phyloP scores from a whole-genome alignment of 2,888 invertebrate species.

The Corbicula japonica region DNA sequence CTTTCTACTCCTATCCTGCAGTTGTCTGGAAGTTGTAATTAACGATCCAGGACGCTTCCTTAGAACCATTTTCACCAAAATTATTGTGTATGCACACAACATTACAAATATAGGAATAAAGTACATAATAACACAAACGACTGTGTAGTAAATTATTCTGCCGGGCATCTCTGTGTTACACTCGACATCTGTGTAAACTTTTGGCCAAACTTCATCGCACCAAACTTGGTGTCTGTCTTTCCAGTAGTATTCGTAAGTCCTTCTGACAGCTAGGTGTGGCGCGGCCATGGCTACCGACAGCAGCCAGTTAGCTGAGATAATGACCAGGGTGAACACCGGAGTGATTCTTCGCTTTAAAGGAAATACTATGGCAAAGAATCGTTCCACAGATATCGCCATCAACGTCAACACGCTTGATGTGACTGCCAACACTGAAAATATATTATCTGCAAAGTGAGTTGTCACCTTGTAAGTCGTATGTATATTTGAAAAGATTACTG shows the following conservation, averaged over 20 bases:
- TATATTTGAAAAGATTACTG: too few species aligned
- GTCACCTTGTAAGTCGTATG: too few species aligned
- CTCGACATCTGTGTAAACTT: conserved; percentile 63
- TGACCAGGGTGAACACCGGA: conserved; percentile 43
- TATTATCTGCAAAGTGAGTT: too few species aligned
- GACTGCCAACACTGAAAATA: conserved; percentile 75
- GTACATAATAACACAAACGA: conserved; percentile 80
- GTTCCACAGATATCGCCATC: conserved; percentile 81
- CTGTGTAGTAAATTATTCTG: conserved; percentile 72
- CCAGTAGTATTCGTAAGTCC: conserved; percentile 69
- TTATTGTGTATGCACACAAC: conserved; percentile 77
- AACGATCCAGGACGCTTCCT: conserved; percentile 72
- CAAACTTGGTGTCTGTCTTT: conserved; percentile 75
- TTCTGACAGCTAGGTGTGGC: conserved; percentile 76
- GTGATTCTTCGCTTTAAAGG: conserved; percentile 77
- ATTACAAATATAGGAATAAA: conserved; percentile 80
- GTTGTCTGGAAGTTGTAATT: conserved; percentile 44
- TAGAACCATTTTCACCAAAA: conserved; percentile 69
- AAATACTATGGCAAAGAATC: conserved; percentile 82
- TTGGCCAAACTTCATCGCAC: conserved; percentile 80
- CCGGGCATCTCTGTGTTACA: conserved; percentile 63
- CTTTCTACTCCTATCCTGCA: conserved; percentile 73
- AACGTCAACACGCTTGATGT: conserved; percentile 81
- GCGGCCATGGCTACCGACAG: conserved; percentile 72
- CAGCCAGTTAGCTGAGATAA: conserved; percentile 74